Conservation (phyloP, 2,113 vertebrate genomes). For the Oryzias melastigma region DNA sequence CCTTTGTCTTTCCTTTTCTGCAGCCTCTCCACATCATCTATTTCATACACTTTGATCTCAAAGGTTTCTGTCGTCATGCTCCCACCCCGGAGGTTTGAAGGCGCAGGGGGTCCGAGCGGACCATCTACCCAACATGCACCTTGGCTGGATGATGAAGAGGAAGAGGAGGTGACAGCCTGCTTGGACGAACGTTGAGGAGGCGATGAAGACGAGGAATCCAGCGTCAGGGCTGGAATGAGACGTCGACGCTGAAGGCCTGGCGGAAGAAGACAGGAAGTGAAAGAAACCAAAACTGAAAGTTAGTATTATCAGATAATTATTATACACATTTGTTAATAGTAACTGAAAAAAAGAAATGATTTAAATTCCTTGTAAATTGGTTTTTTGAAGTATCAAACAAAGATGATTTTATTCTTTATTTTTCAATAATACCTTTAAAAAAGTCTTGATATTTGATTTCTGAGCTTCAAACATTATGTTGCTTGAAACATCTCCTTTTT, state of each 20-base stretch:
- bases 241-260: constrained; percentile 91
- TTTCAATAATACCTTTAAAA: too few relatives aligned
- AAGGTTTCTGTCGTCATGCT: constrained; percentile 83
- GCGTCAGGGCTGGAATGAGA: constrained; percentile 87
- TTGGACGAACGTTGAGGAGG: constrained; percentile 82
- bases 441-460: too few relatives aligned
- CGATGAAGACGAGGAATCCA: constrained; percentile 82
- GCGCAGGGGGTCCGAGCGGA: constrained; percentile 77
- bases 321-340: too few relatives aligned
- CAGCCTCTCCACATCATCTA: constrained; percentile 94
- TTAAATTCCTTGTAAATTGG: too few relatives aligned
- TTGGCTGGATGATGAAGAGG: constrained; percentile 78
- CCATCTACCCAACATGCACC: constrained; percentile 96
- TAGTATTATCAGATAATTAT: too few relatives aligned
- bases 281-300: too few relatives aligned
- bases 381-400: too few relatives aligned
- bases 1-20: constrained; percentile 83
- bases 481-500: too few relatives aligned
- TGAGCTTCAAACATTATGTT: too few relatives aligned
- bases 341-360: too few relatives aligned
- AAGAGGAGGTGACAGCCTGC: constrained; percentile 81
- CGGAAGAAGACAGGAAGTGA: background rate
- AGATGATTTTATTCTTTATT: too few relatives aligned
- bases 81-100: constrained; percentile 70
- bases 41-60: constrained; percentile 99